Percentiles rank a stretch among this genome's conserved stretches.
These are phyloP conservation scores for Petrocephalus microphthalmus DNA, from an alignment of 2,113 vertebrate species.

Conservation along the genomic window DNA sequence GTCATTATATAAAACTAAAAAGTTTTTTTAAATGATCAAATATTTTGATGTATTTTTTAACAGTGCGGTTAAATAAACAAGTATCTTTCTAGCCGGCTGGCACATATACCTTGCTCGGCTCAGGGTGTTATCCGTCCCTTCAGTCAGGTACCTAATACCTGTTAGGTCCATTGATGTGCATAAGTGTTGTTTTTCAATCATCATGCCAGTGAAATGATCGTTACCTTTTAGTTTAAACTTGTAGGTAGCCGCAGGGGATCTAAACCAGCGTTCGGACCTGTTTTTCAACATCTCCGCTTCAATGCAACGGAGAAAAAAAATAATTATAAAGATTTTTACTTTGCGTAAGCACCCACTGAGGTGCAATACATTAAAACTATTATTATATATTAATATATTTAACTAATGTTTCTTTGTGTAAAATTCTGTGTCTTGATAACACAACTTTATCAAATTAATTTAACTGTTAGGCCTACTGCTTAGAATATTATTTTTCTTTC, in stretches of 20 bases:
- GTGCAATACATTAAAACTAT: not conserved
- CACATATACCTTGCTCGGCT: not conserved
- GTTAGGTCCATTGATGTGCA: slow-evolving; percentile 40
- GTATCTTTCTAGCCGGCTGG: not conserved
- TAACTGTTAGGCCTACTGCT: not conserved
- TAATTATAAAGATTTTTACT: not conserved
- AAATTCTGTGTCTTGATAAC: not conserved
- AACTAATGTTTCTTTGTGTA: not conserved
- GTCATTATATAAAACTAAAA: not conserved
- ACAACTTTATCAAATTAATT: not conserved
- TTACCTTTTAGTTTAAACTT: slow-evolving; percentile 68
- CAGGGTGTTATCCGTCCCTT: not conserved
- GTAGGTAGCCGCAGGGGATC: slow-evolving; percentile 57
- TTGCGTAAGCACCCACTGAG: not conserved
- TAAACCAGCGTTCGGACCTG: slow-evolving; percentile 72
- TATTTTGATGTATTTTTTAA: not conserved
- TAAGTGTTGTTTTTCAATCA: slow-evolving; percentile 42
- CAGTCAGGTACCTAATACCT: slow-evolving; percentile 35
- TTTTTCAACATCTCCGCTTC: slow-evolving; percentile 44
- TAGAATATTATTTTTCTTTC: not conserved
- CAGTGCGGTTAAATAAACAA: not conserved
- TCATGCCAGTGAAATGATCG: slow-evolving; percentile 66
- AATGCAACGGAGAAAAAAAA: not conserved
- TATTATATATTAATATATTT: not conserved
- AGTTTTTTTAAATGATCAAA: not conserved